Percentiles rank a stretch among this genome's conserved stretches.
These are phyloP conservation scores for Botia kubotai DNA, from an alignment of 2,797 vertebrate species.

Conservation along the genomic window DNA sequence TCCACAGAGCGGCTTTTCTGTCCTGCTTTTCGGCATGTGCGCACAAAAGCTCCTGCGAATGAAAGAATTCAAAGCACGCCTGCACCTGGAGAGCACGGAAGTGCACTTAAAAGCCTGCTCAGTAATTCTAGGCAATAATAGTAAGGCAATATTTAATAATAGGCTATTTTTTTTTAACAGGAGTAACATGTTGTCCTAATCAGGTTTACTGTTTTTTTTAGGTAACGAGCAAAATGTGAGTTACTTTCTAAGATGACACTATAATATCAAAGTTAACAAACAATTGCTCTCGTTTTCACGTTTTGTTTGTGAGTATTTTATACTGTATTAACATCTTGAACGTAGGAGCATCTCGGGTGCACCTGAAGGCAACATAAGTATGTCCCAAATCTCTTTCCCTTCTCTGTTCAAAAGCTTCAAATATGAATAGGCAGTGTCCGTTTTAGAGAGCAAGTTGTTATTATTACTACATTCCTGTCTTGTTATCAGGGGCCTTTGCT, in stretches of 20 bases:
- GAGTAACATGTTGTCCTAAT: too few species aligned
- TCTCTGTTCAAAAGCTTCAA: slow-evolving; percentile 47
- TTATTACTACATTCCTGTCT: slow-evolving; percentile 69
- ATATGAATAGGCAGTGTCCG: slow-evolving; percentile 69
- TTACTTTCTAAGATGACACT: too few species aligned
- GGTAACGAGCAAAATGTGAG: too few species aligned
- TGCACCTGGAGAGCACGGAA: slow-evolving; percentile 73
- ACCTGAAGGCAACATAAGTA: not conserved
- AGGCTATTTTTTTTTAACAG: slow-evolving; percentile 50
- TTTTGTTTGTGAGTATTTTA: slow-evolving; percentile 9
- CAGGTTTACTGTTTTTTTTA: too few species aligned
- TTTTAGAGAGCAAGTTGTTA: slow-evolving; percentile 69
- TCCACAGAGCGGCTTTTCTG: slow-evolving; percentile 62
- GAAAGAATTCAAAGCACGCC: slow-evolving; percentile 71
- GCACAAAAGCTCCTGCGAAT: slow-evolving; percentile 67
- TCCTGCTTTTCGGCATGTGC: slow-evolving; percentile 58
- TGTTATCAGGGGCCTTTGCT: slow-evolving; percentile 67
- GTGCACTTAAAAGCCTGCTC: slow-evolving; percentile 62
- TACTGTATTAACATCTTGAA: not conserved
- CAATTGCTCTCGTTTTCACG: slow-evolving; percentile 41
- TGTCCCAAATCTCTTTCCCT: not conserved
- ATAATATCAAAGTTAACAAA: too few species aligned
- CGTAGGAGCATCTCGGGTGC: not conserved
- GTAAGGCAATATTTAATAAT: not conserved
- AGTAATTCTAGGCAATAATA: slow-evolving; percentile 54